A percentile compares a stretch with the other conserved stretches of the same genome.
These are phyloP conservation scores for Chironex yamaguchii DNA, from an alignment of 30 jellyfish, hydroid and myxozoan species.

Conservation along the genomic window DNA sequence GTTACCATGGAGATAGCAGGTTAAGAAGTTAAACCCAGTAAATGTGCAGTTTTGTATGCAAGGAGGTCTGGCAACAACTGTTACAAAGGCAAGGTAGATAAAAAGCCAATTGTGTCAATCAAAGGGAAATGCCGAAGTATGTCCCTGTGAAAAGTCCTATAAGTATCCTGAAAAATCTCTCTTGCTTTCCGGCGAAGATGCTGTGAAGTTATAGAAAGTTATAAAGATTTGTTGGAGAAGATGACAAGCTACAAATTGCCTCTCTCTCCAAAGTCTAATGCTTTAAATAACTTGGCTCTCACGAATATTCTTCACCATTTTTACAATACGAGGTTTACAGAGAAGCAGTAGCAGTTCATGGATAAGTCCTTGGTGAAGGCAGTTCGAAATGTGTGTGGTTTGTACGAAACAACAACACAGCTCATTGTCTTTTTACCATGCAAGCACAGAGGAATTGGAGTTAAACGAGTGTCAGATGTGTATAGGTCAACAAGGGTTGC, in stretches of 20 bases:
- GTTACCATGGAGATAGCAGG: not conserved
- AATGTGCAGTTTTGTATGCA: not conserved
- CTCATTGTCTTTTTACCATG: not conserved
- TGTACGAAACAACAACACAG: not conserved
- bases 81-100: not conserved
- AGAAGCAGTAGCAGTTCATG: not conserved
- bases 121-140: not conserved
- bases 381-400: not conserved
- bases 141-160: not conserved
- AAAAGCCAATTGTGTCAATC: not conserved
- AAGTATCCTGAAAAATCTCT: not conserved
- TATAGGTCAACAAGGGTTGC: not conserved
- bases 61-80: not conserved
- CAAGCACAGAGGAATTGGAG: not conserved
- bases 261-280: not conserved
- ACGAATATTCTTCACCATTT: not conserved
- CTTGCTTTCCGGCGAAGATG: not conserved
- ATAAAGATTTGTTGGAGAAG: not conserved
- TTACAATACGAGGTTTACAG: not conserved
- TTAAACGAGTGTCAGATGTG: not conserved
- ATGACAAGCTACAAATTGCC: not conserved
- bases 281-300: not conserved
- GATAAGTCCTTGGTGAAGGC: not conserved
- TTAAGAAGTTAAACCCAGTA: not conserved
- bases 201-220: not conserved